These are phyloP conservation scores for Hypsopygia costalis DNA, from an alignment of 2,888 invertebrate species.

Conservation along the genomic window DNA sequence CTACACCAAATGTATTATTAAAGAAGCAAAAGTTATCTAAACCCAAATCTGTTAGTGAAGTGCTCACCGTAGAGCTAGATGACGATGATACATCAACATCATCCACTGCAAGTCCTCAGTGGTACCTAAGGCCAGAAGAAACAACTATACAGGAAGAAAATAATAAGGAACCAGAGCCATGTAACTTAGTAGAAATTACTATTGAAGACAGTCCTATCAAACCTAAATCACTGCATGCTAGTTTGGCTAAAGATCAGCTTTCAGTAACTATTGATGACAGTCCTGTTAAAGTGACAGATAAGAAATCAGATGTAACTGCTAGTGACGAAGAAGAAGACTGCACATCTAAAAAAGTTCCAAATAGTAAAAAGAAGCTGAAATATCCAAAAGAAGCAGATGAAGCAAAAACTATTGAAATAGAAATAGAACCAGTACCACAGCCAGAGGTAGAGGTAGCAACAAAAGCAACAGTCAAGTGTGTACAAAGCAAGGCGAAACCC, in stretches of 20 bases:
- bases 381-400: slow-evolving; percentile 38
- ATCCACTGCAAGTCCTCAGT: slow-evolving; percentile 42
- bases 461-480: not conserved
- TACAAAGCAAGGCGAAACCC: slow-evolving; percentile 7
- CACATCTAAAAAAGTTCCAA: slow-evolving; percentile 26
- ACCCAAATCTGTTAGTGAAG: slow-evolving; percentile 19
- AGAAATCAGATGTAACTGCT: slow-evolving; percentile 25
- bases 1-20: slow-evolving; percentile 7
- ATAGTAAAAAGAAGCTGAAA: slow-evolving; percentile 62
- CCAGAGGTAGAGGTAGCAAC: slow-evolving; percentile 4
- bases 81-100: slow-evolving; percentile 46
- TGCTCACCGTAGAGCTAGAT: slow-evolving; percentile 59
- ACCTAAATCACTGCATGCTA: slow-evolving; percentile 30
- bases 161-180: slow-evolving; percentile 52
- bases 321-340: slow-evolving; percentile 31
- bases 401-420: slow-evolving; percentile 43
- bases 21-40: slow-evolving; percentile 19
- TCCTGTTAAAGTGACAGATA: slow-evolving; percentile 42
- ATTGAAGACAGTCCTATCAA: slow-evolving; percentile 72
- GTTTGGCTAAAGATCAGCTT: slow-evolving; percentile 41
- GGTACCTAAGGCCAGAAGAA: slow-evolving; percentile 61
- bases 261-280: slow-evolving; percentile 68
- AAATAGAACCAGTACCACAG: slow-evolving; percentile 32
- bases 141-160: slow-evolving; percentile 41
- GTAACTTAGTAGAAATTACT: slow-evolving; percentile 56